Conservation (phyloP, 2,888 invertebrate species). For the Camptogramma bilineatum region DNA sequence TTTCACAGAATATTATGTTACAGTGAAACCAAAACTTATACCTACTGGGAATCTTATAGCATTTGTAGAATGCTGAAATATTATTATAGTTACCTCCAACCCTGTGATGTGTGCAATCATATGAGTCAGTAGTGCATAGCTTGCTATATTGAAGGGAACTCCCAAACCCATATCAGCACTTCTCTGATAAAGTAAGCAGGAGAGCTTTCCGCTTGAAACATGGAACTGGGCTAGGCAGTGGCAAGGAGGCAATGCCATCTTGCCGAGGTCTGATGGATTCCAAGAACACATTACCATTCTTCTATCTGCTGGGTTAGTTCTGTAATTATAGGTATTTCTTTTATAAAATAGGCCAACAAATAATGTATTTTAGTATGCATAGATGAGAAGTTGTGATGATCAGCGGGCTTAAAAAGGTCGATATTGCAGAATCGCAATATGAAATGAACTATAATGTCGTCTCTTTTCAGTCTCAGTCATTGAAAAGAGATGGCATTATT, state of each 20-base stretch:
- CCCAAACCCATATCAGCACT: conserved; percentile 99
- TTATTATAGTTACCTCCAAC: conserved; percentile 86
- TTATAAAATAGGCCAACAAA: not conserved
- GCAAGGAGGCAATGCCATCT: conserved; percentile 99
- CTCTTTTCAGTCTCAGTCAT: too few relatives aligned
- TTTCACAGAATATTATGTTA: too few relatives aligned
- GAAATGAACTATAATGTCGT: too few relatives aligned
- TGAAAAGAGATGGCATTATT: too few relatives aligned
- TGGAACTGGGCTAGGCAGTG: conserved; percentile 98
- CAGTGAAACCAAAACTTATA: too few relatives aligned
- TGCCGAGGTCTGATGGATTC: conserved; percentile 94
- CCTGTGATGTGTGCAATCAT: conserved; percentile 99
- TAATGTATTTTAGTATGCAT: too few relatives aligned
- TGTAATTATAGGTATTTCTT: conserved; percentile 46
- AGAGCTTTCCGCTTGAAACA: conserved; percentile 92
- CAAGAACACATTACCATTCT: conserved; percentile 97
- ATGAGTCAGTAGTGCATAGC: conserved; percentile 96
- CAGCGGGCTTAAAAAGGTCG: too few relatives aligned
- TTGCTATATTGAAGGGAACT: conserved; percentile 99
- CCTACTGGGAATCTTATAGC: too few relatives aligned
- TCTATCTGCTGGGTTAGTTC: conserved; percentile 92
- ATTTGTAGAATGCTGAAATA: too few relatives aligned
- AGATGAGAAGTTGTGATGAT: too few relatives aligned
- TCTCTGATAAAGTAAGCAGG: conserved; percentile 97
- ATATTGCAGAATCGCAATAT: too few relatives aligned